Conservation (phyloP, 2,888 invertebrate genomes). For the Cantharis nigra region DNA sequence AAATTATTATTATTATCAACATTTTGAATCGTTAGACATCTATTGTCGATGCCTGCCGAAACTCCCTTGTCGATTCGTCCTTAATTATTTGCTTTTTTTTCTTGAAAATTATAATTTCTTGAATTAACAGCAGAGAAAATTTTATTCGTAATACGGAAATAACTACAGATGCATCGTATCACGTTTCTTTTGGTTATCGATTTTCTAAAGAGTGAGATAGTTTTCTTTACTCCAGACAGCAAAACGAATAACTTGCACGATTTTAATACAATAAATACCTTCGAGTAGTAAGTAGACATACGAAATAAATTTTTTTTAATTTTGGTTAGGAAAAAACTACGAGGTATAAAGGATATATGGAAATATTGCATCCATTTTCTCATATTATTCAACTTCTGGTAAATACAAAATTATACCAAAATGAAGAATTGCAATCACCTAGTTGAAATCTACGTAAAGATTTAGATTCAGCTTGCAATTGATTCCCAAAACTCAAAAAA, state of each 20-base stretch:
- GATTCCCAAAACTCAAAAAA: background rate
- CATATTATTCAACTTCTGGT: background rate
- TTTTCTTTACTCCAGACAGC: background rate
- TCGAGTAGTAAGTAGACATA: background rate
- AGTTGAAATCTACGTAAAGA: background rate
- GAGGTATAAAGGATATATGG: background rate
- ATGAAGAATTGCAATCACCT: background rate
- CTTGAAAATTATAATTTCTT: background rate
- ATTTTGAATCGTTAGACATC: background rate
- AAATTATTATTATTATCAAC: background rate
- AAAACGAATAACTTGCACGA: background rate
- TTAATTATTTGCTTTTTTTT: background rate
- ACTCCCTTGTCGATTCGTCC: background rate
- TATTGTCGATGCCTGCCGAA: background rate
- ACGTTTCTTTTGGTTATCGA: background rate
- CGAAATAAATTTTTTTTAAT: background rate
- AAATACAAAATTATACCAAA: background rate
- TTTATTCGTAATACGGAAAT: background rate
- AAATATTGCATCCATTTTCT: too few species aligned
- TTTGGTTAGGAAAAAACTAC: background rate
- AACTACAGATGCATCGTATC: background rate
- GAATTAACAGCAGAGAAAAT: background rate
- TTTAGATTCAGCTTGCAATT: background rate
- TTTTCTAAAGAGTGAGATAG: background rate
- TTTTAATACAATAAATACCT: background rate